These are phyloP conservation scores for Nymphalis io DNA, from an alignment of 1,140 invertebrate species.

Conservation along the genomic window DNA sequence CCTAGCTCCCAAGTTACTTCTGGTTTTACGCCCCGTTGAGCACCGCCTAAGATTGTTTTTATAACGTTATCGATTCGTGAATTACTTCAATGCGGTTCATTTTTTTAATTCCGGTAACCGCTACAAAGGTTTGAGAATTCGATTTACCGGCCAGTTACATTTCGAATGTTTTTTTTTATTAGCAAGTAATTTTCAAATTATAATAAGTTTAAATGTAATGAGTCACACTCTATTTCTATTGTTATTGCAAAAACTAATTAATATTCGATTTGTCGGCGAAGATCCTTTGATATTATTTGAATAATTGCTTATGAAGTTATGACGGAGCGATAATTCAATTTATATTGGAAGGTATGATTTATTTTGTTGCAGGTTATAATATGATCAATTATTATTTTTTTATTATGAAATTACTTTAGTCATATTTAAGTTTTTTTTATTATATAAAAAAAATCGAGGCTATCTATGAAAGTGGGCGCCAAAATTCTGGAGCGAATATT, in stretches of 20 bases:
- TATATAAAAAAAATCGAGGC: conserved; percentile 28
- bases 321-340: not conserved
- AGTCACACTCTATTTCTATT: not conserved
- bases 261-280: not conserved
- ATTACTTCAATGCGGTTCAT: conserved; percentile 42
- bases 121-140: conserved; percentile 40
- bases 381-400: too few species aligned
- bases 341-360: not conserved
- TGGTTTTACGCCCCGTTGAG: conserved; percentile 69
- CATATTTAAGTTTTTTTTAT: conserved; percentile 3
- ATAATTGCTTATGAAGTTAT: not conserved
- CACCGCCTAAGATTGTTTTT: conserved; percentile 47
- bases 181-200: not conserved
- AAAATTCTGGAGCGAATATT: conserved; percentile 47
- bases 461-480: conserved; percentile 54
- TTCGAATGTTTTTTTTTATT: conserved; percentile 23
- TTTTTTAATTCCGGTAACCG: conserved; percentile 35
- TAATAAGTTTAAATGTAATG: not conserved
- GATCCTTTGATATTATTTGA: not conserved
- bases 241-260: not conserved
- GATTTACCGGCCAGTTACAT: conserved; percentile 43
- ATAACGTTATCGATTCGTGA: conserved; percentile 43
- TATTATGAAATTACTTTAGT: not conserved
- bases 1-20: conserved; percentile 44
- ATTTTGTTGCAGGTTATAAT: too few species aligned